These are phyloP conservation scores for Eristalis tenax DNA, from an alignment of 2,888 invertebrate genomes.

Conservation along the genomic window DNA sequence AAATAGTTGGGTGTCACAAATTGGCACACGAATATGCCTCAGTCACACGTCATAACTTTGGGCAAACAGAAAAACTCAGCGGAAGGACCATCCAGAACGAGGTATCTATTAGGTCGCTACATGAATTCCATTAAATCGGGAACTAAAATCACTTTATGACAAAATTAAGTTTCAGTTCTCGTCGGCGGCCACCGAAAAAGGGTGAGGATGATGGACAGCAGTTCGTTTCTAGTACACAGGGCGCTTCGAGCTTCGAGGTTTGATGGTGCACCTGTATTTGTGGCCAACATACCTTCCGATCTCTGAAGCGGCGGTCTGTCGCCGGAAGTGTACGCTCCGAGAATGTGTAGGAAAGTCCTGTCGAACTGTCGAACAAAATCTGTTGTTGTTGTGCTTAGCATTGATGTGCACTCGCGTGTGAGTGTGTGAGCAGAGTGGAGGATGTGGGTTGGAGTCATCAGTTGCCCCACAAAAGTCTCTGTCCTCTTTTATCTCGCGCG, in stretches of 20 bases:
- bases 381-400: constrained; percentile 47
- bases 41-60: background rate
- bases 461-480: background rate
- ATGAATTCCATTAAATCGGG: constrained; percentile 65
- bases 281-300: constrained; percentile 68
- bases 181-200: too few relatives aligned
- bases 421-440: background rate
- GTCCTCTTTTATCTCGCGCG: constrained; percentile 52
- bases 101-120: background rate
- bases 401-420: constrained; percentile 15
- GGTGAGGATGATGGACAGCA: background rate
- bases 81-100: background rate
- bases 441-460: background rate
- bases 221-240: background rate
- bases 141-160: constrained; percentile 68
- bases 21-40: constrained; percentile 56
- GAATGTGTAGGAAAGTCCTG: background rate
- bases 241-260: background rate
- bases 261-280: constrained; percentile 60
- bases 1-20: constrained; percentile 37
- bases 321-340: constrained; percentile 47
- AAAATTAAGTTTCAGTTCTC: constrained; percentile 61
- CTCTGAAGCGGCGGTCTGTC: constrained; percentile 27
- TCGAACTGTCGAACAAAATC: background rate
- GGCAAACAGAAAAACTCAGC: background rate